Base-by-base conservation (phyloP, 2,797 vertebrate genomes). In the Typhlichthys eigenmanni region DNA sequence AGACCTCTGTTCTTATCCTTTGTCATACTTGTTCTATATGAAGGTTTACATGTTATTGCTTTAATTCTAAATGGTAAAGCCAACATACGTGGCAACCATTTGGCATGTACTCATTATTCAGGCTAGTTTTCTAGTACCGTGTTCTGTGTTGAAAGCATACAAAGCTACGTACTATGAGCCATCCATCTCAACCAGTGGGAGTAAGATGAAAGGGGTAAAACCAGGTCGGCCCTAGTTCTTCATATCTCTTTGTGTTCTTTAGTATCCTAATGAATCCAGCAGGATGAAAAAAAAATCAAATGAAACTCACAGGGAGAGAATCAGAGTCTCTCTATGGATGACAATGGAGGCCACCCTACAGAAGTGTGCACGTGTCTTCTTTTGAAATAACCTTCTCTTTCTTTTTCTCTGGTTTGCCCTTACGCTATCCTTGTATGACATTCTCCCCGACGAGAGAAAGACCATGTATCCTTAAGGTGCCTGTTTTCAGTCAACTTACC, bases 361-460 rank as follows among this genome's bases (percentile, higher is more conserved):
- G 59, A 55, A 43, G 47, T 59, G 58, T 52, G 51, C 67, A 55
- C 53, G 46, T 47, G 13, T 29, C 6, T 10, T 34, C 10, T 19
- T 7, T 12, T 29, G 46, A 68, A 77, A 79, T 72, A 13, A 47
- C 72, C 14, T 62, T 72, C 80, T 83, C 62, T 57, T 24, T 50
- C 47, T 32, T 66, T 24, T 47, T 49, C 65, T 57, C 24, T 50
- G 52, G 64, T 77, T 68, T 82, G 68, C 70, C 72, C 73, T 83
- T 80, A 71, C 66, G 77, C 71, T 60, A 75, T 85, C 79, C 79
- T 78, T 45, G 51, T 64, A 62, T 80, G 79, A 79, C 79, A 78
- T 85, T 81, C 79, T 19, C 58, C 61, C 64, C 56, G 55, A 53
- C 75, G 57, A 68, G 24, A 29, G 24, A 29, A 4, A 29, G 63